Evolutionary conservation across 2,888 invertebrate genomes (phyloP), one percentile per base, ranked within the genome.

Genomic region (Scotopteryx bipunctaria): DNA sequence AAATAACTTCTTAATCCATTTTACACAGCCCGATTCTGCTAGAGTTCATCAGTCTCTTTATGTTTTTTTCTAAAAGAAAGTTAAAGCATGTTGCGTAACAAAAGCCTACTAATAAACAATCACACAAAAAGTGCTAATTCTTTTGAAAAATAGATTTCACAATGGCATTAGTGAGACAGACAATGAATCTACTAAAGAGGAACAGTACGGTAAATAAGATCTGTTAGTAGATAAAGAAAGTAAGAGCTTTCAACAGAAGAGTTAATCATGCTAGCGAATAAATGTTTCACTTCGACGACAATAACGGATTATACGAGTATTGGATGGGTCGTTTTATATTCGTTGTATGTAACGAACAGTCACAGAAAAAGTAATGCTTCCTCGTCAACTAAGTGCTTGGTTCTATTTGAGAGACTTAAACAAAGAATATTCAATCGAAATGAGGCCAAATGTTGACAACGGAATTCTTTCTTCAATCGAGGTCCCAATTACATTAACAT

Each of bases 151-250:
- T 55, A 69, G 61, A 72, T 76, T 78, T 74, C 78, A 70, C 71
- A 71, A 76, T 68, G 56, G 61, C 67, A 70, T 68, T 67, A 65
- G 57, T 58, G 69, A 69, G 76, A 73, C 67, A 57, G 65, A 69
- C 78, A 81, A 80, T 75, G 71, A 64, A 64, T 72, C 67, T 73
- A 63, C 67, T 59, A 64, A 71, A 66, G 64, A 62, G 60, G 63
- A 65, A 65, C 55, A 54, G 54, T 72, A 69, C 76, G 55, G 72
- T 76, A 76, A 80, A 78, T 76, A 73, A 58, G 77, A 79, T 83
- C 80, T 71, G 73, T 78, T 76, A 78, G 61, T 67, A 69, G 81
- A 79, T 83, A 83, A 68, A 77, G 82, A 86, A 86, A 86, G 83
- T 82, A 81, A 83, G 77, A 83, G 83, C 75, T 73, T 80, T 36